phyloP scores from a whole-genome alignment of 2,888 invertebrate genomes.

The Rhorus exstirpatorius region DNA sequence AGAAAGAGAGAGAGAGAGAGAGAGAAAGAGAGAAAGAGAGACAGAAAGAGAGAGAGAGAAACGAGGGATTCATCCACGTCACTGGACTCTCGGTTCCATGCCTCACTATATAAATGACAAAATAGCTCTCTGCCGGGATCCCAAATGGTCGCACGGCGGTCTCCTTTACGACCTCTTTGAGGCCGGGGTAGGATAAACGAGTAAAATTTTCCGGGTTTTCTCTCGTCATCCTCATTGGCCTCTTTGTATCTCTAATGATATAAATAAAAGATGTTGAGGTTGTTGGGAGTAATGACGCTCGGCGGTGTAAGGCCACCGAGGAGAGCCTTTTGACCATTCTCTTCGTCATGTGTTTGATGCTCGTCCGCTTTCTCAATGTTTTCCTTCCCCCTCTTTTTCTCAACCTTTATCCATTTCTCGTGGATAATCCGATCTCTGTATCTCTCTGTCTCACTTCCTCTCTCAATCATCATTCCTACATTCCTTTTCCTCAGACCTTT shows the following conservation, averaged over 20 bases:
- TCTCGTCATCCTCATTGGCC: constrained; percentile 28
- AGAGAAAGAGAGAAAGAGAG: too few relatives aligned
- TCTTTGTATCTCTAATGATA: constrained; percentile 77
- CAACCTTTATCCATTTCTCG: neutral
- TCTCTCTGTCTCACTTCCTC: constrained; percentile 37
- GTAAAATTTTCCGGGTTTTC: constrained; percentile 65
- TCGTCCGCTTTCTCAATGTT: constrained; percentile 11
- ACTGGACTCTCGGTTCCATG: constrained; percentile 49
- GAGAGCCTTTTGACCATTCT: constrained; percentile 59
- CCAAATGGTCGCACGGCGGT: constrained; percentile 56
- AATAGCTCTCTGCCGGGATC: constrained; percentile 48
- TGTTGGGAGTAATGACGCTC: constrained; percentile 78
- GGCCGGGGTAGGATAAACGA: constrained; percentile 72
- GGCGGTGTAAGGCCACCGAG: constrained; percentile 72
- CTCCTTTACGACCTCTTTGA: constrained; percentile 77
- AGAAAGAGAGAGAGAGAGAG: constrained; percentile 10
- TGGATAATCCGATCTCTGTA: neutral
- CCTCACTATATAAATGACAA: constrained; percentile 61
- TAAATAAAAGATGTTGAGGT: constrained; percentile 81
- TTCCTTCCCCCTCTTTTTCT: neutral
- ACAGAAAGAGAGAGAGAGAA: neutral
- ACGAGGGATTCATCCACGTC: constrained; percentile 55
- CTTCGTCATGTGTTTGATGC: constrained; percentile 25
- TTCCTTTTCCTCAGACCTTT: neutral
- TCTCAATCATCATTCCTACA: constrained; percentile 44